Percentiles rank a stretch among this genome's conserved stretches.
Evolutionary conservation across 2,888 invertebrate species (phyloP).

Genomic region (Hymenopus coronatus): DNA sequence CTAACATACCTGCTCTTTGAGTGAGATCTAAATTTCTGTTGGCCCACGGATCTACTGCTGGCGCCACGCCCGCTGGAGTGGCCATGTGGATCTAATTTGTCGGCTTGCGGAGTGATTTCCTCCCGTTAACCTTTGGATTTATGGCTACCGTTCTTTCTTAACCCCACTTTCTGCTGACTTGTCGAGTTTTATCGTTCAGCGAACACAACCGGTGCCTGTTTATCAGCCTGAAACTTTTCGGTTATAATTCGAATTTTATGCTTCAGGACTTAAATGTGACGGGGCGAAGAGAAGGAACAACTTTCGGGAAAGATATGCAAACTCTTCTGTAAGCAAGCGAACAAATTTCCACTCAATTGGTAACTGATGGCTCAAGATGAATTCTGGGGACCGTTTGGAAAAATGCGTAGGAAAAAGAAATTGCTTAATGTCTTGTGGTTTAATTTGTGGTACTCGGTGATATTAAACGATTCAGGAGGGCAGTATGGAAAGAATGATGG

Average conservation of each 20-base stretch:
- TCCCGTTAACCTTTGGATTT: neutral
- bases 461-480: neutral
- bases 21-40: neutral
- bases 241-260: neutral
- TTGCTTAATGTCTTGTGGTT: neutral
- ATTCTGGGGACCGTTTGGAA: neutral
- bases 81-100: neutral
- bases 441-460: neutral
- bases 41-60: neutral
- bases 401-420: neutral
- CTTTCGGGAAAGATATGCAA: neutral
- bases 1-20: neutral
- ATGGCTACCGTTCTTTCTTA: neutral
- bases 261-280: neutral
- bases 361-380: neutral
- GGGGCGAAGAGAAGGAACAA: neutral
- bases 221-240: neutral
- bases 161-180: neutral
- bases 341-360: neutral
- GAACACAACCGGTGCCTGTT: neutral
- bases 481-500: neutral
- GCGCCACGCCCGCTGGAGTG: constrained; percentile 5
- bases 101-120: neutral
- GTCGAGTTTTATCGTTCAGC: neutral
- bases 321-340: neutral